Base-by-base conservation (phyloP, 2,797 vertebrate species). In the Pseudopleuronectes americanus region DNA sequence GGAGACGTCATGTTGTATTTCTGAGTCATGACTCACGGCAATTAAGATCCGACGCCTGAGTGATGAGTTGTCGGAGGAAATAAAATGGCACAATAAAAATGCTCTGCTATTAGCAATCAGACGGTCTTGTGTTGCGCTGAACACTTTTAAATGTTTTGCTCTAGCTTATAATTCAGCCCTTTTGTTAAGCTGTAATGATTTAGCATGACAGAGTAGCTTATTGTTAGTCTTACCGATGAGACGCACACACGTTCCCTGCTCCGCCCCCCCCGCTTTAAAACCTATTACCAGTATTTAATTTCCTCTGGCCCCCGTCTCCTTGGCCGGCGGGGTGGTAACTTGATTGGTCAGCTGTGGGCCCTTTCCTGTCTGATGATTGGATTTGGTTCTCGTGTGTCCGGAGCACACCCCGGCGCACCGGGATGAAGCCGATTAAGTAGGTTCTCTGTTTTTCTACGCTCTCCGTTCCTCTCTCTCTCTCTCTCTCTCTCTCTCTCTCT, bases 381-480 rank as follows among this genome's bases (percentile, higher is more conserved):
- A 89, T 93, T 92, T 91, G 81, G 78, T 87, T 92, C 89, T 92
- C 87, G 69, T 89, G 90, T 93, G 90, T 91, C 89, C 85, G 53
- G 77, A 83, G 84, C 69, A 72, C 76, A 85, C 84, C 88, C 76
- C 70, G 51, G 79, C 86, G 72, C 85, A 83, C 79, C 62, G 75
- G 91, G 87, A 92, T 93, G 90, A 90, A 92, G 87, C 83, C 90
- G 92, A 94, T 93, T 94, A 93, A 87, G 87, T 79, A 85, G 86
- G 90, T 87, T 88, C 85, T 86, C 84, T 83, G 75, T 90, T 91
- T 93, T 91, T 95, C 93, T 95, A 71, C 85, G 81, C 80, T 90
- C 79, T 87, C 83, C 53, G 53, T 81, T 78, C 90, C 24, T 4
- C 24, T 4, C 26, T 26, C 26, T 26, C 26, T 26, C 26, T 26